These are phyloP conservation scores for Catocala sponsa DNA, from an alignment of 2,888 invertebrate genomes.

Conservation along the genomic window DNA sequence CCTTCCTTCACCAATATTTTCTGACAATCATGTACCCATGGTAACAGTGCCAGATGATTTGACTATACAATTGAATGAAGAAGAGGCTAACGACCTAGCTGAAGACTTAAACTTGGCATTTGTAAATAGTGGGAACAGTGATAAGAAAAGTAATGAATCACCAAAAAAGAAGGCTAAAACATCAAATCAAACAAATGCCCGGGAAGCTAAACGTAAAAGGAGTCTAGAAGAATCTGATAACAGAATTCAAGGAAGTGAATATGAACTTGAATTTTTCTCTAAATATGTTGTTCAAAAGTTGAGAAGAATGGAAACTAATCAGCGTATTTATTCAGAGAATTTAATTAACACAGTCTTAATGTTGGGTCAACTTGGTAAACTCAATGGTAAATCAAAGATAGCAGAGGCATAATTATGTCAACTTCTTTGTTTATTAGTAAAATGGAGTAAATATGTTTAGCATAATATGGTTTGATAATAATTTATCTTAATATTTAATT, in stretches of 20 bases:
- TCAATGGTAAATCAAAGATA: constrained; percentile 82
- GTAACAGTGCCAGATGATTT: constrained; percentile 84
- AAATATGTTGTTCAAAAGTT: constrained; percentile 84
- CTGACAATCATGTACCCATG: constrained; percentile 83
- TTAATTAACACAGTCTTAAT: constrained; percentile 84
- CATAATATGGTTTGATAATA: constrained; percentile 49
- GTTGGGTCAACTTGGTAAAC: constrained; percentile 79
- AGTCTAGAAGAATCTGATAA: constrained; percentile 59
- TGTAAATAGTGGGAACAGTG: constrained; percentile 60
- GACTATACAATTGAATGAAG: constrained; percentile 83
- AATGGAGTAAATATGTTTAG: constrained; percentile 37
- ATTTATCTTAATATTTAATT: constrained; percentile 26
- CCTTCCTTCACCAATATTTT: constrained; percentile 79
- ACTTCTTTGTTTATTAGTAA: constrained; percentile 38
- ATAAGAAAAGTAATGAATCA: constrained; percentile 48
- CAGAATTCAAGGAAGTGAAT: constrained; percentile 68
- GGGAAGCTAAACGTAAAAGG: constrained; percentile 65
- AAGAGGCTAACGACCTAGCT: constrained; percentile 78
- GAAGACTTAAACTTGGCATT: constrained; percentile 75
- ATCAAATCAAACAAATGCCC: constrained; percentile 60
- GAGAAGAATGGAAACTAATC: constrained; percentile 83
- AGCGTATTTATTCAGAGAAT: constrained; percentile 84
- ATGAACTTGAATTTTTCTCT: constrained; percentile 82
- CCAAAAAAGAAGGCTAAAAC: constrained; percentile 63
- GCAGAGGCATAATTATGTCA: constrained; percentile 57